Evolutionary conservation across 2,113 vertebrate genomes (phyloP).

Genomic region (Gopherus evgoodei): DNA sequence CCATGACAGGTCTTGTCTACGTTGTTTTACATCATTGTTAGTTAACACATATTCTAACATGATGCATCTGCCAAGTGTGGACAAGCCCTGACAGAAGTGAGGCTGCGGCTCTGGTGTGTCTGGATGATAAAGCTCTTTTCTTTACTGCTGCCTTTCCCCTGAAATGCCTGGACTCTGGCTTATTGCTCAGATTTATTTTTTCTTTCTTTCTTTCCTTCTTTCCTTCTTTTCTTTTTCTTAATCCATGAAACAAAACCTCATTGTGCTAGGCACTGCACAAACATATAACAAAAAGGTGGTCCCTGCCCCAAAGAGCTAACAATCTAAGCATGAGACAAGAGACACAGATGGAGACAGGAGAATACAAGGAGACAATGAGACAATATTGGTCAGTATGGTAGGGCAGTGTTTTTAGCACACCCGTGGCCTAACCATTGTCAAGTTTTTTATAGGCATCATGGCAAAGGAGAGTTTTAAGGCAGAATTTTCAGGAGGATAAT

Average conservation of each 20-base stretch:
- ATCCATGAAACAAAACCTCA: not conserved
- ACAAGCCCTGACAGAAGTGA: rapidly evolving
- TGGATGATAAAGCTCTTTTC: rapidly evolving
- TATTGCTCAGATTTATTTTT: not conserved
- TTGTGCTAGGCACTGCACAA: not conserved
- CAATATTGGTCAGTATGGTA: not conserved
- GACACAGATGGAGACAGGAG: slow-evolving; percentile 57
- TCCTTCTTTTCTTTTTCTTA: no score
- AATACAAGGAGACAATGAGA: not conserved
- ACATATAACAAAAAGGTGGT: not conserved
- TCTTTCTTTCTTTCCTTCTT: no score
- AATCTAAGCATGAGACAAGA: not conserved
- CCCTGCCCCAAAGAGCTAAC: not conserved
- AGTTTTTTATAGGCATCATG: rapidly evolving
- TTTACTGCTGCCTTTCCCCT: not conserved
- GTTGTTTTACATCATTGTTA: rapidly evolving
- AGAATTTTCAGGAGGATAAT: not conserved
- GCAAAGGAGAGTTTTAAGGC: not conserved
- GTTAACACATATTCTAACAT: not conserved
- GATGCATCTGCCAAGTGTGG: not conserved
- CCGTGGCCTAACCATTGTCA: rapidly evolving
- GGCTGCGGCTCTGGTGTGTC: not conserved
- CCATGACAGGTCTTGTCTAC: rapidly evolving
- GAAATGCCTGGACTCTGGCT: not conserved
- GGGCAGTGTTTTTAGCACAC: not conserved